These are phyloP conservation scores for Saccostrea cuccullata DNA, from an alignment of 1,140 invertebrate species.

Conservation along the genomic window DNA sequence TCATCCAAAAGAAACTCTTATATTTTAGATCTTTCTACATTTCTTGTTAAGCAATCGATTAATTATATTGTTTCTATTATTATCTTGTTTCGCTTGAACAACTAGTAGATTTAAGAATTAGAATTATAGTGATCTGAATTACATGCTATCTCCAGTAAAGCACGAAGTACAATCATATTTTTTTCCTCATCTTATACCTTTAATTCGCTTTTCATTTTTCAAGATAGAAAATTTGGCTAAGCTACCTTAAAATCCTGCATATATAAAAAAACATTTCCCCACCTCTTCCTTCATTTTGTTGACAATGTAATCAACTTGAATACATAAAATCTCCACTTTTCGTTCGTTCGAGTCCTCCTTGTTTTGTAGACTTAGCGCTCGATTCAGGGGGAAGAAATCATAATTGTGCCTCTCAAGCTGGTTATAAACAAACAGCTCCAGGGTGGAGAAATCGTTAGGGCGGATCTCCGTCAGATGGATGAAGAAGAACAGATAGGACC, in stretches of 20 bases:
- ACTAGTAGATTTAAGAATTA: too few relatives aligned
- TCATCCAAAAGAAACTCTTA: not conserved
- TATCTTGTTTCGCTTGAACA: too few relatives aligned
- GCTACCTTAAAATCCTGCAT: too few relatives aligned
- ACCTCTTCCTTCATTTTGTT: slow-evolving; percentile 61
- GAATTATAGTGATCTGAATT: too few relatives aligned
- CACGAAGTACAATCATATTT: too few relatives aligned
- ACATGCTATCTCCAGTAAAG: too few relatives aligned
- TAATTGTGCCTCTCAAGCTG: slow-evolving; percentile 70
- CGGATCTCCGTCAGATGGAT: slow-evolving; percentile 75
- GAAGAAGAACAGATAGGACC: slow-evolving; percentile 78
- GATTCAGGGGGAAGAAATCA: slow-evolving; percentile 76
- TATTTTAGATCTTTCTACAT: too few relatives aligned
- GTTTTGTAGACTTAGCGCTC: slow-evolving; percentile 72
- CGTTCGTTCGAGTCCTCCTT: slow-evolving; percentile 68
- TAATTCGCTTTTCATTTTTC: too few relatives aligned
- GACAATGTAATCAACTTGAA: slow-evolving; percentile 68
- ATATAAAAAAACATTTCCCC: not conserved
- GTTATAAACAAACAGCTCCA: slow-evolving; percentile 72
- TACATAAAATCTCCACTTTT: slow-evolving; percentile 61
- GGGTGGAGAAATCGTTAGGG: slow-evolving; percentile 73
- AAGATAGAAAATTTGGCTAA: too few relatives aligned
- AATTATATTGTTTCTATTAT: too few relatives aligned
- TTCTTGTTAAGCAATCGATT: not conserved
- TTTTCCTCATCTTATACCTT: too few relatives aligned